phyloP scores from a whole-genome alignment of 1,140 invertebrate genomes.

The Brachionus rubens region DNA sequence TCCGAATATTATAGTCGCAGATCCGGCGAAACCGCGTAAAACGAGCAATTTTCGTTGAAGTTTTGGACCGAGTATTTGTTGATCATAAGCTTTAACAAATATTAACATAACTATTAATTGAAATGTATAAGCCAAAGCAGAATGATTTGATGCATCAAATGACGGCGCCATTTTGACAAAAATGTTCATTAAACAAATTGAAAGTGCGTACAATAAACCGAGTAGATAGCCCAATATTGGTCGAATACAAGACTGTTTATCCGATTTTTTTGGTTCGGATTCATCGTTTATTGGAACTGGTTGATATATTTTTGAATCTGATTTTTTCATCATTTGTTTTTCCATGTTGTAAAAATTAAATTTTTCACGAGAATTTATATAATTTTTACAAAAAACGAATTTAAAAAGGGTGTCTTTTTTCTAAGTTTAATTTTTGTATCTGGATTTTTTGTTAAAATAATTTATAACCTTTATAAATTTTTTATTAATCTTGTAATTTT shows the following conservation, averaged over 20 bases:
- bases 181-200: constrained; percentile 14
- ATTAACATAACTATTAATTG: constrained; percentile 32
- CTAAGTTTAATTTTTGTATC: too few species aligned
- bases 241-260: background rate
- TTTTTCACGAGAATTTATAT: too few species aligned
- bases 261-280: background rate
- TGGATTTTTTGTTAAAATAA: too few species aligned
- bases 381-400: too few species aligned
- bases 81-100: background rate
- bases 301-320: background rate
- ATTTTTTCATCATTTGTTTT: background rate
- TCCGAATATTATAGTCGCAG: background rate
- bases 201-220: constrained; percentile 1
- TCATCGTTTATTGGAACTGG: background rate
- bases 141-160: constrained; percentile 23
- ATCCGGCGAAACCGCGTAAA: background rate
- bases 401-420: too few species aligned
- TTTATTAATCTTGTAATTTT: too few species aligned
- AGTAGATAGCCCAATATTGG: constrained; percentile 25
- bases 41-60: background rate
- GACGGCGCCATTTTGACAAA: constrained; percentile 30
- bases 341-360: too few species aligned
- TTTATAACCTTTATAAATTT: too few species aligned
- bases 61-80: constrained; percentile 9
- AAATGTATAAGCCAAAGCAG: background rate